phyloP scores from a whole-genome alignment of 2,888 invertebrate genomes.

The Trachelus stipa region DNA sequence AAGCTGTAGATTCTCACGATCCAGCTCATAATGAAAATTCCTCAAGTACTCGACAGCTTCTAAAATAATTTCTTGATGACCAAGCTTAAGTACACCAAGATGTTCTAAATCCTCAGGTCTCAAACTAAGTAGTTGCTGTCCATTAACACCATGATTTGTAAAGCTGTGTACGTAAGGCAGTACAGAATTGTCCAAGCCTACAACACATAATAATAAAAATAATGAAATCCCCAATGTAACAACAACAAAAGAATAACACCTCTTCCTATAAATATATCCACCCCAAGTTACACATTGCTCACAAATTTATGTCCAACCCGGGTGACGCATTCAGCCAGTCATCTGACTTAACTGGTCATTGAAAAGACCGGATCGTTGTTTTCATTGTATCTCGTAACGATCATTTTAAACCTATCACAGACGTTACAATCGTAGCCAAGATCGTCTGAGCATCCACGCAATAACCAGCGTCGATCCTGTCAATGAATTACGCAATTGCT shows the following conservation, averaged over 20 bases:
- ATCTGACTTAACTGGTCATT: not conserved
- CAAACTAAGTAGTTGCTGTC: conserved; percentile 84
- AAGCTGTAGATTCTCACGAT: conserved; percentile 91
- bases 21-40: conserved; percentile 91
- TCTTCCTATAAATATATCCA: not conserved
- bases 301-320: conserved; percentile 8
- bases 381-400: not conserved
- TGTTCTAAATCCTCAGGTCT: conserved; percentile 90
- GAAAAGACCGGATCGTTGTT: not conserved
- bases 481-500: conserved; percentile 24
- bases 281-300: not conserved
- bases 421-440: not conserved
- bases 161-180: conserved; percentile 85
- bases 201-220: conserved; percentile 40
- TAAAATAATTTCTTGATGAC: conserved; percentile 93
- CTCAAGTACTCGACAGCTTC: conserved; percentile 92
- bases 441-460: not conserved
- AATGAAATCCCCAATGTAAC: conserved; percentile 47
- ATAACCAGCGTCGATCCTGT: conserved; percentile 4
- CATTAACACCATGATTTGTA: conserved; percentile 84
- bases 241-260: conserved; percentile 56
- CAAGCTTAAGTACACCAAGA: conserved; percentile 86
- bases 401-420: not conserved
- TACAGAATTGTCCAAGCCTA: conserved; percentile 84
- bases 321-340: not conserved